Evolutionary conservation across 2,797 vertebrate species (phyloP), one percentile per base, ranked within the genome.

Genomic region (Catamblyrhynchus diadema): DNA sequence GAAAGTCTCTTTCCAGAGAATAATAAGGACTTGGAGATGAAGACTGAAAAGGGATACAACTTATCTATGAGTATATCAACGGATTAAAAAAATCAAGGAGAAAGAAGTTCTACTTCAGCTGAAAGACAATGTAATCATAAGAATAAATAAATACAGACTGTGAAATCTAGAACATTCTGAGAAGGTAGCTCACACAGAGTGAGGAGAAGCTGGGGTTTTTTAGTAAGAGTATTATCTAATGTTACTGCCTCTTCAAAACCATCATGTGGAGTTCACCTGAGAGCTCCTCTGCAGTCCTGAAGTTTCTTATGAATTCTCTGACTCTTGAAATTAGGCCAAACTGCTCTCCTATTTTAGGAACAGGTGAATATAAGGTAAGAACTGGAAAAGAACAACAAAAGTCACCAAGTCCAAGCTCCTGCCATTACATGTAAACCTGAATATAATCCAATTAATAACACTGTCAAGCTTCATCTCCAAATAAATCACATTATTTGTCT

Each of bases 161-260:
- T 70, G 48, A 94, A 80, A 71, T 77, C 27, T 42, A 70, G 56
- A 92, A 77, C 50, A 41, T 25, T 67, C 60, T 39, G 41, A 67
- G 45, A 84, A 51, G 21, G 8, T n/a, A 87, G 41, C 18, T n/a
- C 28, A 25, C 37, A 8, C 22, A 73, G 54, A 72, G 18, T 14
- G 16, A 78, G 13, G 33, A 70, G 6, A n/a, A 64, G 41, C 7
- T 69, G 22, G 10, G 0, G 4, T 0, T 3, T 59, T 30, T 18
- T 73, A 1, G 33, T 50, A 35, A 72, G 17, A 57, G 23, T 37
- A 53, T 81, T 74, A 64, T 32, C 17, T 51, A 48, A 67, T 53
- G 25, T 10, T 81, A 13, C 15, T 74, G 23, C 30, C 53, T 39
- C 35, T 65, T 84, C 37, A 78, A n/a, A 17, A 71, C 8, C 13